Evolutionary conservation across 2,888 invertebrate species (phyloP), one percentile per base, ranked within the genome.

Genomic region (Ferrisia virgata): DNA sequence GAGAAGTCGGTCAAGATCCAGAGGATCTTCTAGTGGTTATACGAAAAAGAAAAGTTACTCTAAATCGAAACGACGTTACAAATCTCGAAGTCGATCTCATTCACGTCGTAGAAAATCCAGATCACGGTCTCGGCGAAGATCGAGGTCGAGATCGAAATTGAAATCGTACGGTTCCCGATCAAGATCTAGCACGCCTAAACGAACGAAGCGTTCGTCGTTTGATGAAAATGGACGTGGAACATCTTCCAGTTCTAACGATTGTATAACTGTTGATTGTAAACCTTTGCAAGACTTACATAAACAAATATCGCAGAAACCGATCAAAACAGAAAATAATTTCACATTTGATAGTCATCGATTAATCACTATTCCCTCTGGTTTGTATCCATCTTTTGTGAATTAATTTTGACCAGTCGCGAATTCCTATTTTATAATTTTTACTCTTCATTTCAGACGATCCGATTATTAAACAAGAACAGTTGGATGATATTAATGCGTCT

Each of bases 11-110:
- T 83, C 83, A 11, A 18, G 43, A 31, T 83, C 83, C 18, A 22
- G 82, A 40, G 25, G 39, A 69, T 58, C 82, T 22, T 36, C 69
- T 33, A 82, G 36, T 31, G 31, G 69, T 72, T 40, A 83, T 18
- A 18, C 22, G 1, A 69, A 28, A n/a, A 72, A 40, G 25, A 83
- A 76, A 47, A 58, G 5, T 13, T 83, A 83, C 76, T 25, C 39
- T 5, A 83, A 83, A 76, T 72, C 83, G n/a, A 83, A 76, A 43
- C 72, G 76, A 47, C 18, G 43, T 18, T 76, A 83, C 13, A 83
- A 28, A 31, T 83, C 83, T 43, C 39, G 76, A 15, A 83, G 83
- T 33, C 40, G 83, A 28, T 83, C 83, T 25, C 40, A 39, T 64
- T 83, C 83, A 4, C 47, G 2, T 82, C 58, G 31, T 15, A 72